A percentile compares a stretch with the other conserved stretches of the same genome.
These are phyloP conservation scores for Meleagris gallopavo DNA, from an alignment of 2,113 vertebrate species.

Conservation along the genomic window DNA sequence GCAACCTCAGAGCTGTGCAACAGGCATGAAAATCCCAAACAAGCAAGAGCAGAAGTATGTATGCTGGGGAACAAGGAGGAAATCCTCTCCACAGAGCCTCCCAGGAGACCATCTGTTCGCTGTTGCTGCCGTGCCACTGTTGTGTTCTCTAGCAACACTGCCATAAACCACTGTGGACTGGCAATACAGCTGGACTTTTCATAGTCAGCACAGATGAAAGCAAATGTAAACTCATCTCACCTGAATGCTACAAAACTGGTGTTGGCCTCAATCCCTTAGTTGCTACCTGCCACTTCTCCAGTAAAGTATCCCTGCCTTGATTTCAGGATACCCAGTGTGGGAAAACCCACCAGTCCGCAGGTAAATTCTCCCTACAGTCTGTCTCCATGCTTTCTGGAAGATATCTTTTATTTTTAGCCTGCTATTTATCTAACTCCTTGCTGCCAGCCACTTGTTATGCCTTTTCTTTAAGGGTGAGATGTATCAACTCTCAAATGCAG, in stretches of 20 bases:
- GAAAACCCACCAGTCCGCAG: background rate
- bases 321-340: background rate
- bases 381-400: background rate
- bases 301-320: background rate
- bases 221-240: background rate
- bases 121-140: background rate
- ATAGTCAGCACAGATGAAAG: conserved; percentile 10
- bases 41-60: background rate
- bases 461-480: conserved; percentile 11
- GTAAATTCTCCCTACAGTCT: background rate
- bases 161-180: conserved; percentile 22
- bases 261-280: background rate
- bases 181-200: background rate
- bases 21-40: background rate
- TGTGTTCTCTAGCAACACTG: background rate
- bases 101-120: background rate
- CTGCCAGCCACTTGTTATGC: conserved; percentile 14
- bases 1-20: background rate
- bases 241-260: background rate
- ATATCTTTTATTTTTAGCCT: background rate
- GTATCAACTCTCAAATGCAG: conserved; percentile 16
- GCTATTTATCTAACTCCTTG: conserved; percentile 1
- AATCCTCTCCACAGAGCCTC: background rate
- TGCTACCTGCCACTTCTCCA: background rate
- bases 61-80: background rate